Percentiles rank a stretch among this genome's conserved stretches.
phyloP scores from a whole-genome alignment of 2,888 invertebrate species.

The Acanthosepion pharaonis region DNA sequence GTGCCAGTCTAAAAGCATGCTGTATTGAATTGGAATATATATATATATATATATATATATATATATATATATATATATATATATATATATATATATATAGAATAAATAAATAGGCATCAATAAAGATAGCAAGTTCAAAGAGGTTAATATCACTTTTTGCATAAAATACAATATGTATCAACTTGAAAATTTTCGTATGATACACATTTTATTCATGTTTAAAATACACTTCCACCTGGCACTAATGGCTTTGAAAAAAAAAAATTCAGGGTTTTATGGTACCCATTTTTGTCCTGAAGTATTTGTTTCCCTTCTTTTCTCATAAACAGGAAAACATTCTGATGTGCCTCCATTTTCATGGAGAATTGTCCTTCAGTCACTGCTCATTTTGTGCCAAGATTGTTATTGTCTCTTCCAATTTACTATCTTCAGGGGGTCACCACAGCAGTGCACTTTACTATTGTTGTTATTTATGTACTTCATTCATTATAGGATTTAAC shows the following conservation, averaged over 20 bases:
- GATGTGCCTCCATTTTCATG: neutral
- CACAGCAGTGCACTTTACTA: neutral
- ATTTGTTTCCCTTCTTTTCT: neutral
- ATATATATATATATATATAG: neutral
- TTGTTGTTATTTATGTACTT: neutral
- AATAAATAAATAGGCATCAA: neutral
- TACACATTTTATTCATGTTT: neutral
- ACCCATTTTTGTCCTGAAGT: neutral
- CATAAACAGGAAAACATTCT: neutral
- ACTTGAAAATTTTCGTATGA: neutral
- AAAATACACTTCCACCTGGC: neutral
- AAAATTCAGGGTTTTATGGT: neutral
- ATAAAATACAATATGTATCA: neutral
- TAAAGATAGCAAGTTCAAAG: neutral
- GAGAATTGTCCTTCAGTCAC: neutral
- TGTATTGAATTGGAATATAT: neutral
- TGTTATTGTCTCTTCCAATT: neutral
- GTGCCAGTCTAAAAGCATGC: conserved; percentile 12
- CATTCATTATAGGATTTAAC: neutral
- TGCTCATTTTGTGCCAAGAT: neutral
- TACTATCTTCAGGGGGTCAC: neutral
- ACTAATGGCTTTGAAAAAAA: neutral
- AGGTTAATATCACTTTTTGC: neutral
- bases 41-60: neutral
- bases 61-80: neutral